A percentile compares a stretch with the other conserved stretches of the same genome.
Conservation (phyloP, 2,888 invertebrate genomes). For the Conistra vaccinii region DNA sequence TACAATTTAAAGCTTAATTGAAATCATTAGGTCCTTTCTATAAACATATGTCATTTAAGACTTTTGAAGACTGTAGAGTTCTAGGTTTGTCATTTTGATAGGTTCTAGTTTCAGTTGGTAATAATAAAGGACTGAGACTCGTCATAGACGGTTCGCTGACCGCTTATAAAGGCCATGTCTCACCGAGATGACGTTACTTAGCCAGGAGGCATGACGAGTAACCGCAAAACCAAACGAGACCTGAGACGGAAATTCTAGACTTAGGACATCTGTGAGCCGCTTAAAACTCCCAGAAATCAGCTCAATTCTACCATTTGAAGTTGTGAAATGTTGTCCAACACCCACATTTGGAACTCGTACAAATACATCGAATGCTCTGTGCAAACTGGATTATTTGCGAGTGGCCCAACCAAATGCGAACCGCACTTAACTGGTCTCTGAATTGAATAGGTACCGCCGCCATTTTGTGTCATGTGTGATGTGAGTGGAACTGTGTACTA, state of each 20-base stretch:
- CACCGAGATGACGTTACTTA: conserved; percentile 41
- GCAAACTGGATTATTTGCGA: conserved; percentile 63
- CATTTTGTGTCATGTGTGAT: conserved; percentile 57
- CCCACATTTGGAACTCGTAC: conserved; percentile 50
- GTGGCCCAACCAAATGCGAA: conserved; percentile 51
- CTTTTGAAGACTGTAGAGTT: neutral
- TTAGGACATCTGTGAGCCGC: neutral
- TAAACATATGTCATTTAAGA: neutral
- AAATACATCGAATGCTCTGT: conserved; percentile 45
- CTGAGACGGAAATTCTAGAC: neutral
- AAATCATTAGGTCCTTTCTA: neutral
- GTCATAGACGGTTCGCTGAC: conserved; percentile 38
- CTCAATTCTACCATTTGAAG: conserved; percentile 8
- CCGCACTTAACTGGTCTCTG: conserved; percentile 61
- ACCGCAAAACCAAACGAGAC: conserved; percentile 50
- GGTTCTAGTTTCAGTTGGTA: conserved; percentile 4
- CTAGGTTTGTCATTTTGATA: neutral
- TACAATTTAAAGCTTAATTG: conserved; percentile 18
- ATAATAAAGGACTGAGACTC: conserved; percentile 12
- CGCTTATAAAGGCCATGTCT: conserved; percentile 40
- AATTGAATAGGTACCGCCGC: conserved; percentile 56
- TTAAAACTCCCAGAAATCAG: conserved; percentile 5
- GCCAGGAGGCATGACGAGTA: conserved; percentile 49
- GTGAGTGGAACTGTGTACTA: conserved; percentile 48
- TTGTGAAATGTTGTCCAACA: conserved; percentile 26